Evolutionary conservation across 2,113 vertebrate species (phyloP), one percentile per base, ranked within the genome.

Genomic region (Ceyx melanurus): DNA sequence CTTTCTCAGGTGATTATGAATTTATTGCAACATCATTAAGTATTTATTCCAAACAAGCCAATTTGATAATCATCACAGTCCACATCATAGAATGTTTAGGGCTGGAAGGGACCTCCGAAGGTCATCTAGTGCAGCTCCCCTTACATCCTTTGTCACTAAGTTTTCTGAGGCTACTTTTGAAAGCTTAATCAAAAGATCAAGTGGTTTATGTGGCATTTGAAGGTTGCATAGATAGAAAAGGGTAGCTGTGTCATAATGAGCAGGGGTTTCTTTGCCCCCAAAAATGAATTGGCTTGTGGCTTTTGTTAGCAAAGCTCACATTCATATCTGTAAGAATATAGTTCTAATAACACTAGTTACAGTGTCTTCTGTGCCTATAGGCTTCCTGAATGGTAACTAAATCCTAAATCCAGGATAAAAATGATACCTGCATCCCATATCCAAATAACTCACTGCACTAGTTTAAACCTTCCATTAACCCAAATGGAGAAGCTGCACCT

Each of bases 181-280:
- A 76, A 10, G 5, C 53, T 72, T 56, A n/a, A 23, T 60, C 17
- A 43, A 62, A 74, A 19, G 13, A 20, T 62, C 13, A 43, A 10
- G 11, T 31, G 14, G 14, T 7, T 64, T 78, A 68, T 19, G 28
- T 86, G 65, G 29, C 42, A 23, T 57, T 64, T 35, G 78, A 51
- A 79, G 6, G 14, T 5, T 75, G 6, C 37, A 33, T 11, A 75
- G 37, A 18, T 35, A 56, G 48, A 74, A 10, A 42, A 81, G 31
- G 4, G 3, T 64, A 51, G 8, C 15, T 67, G 14, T 56, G 6
- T 60, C 71, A 26, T 1, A 48, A 57, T 3, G 5, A 82, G 3
- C 13, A 43, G 17, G 17, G 1, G 25, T 15, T 0, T 3, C 33
- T 75, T 81, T 64, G 3, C 2, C 9, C 10, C 35, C 40, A 75